Evolutionary conservation across 2,888 invertebrate species (phyloP), one percentile per base, ranked within the genome.

Genomic region (Chaetogeoica ovagalla): DNA sequence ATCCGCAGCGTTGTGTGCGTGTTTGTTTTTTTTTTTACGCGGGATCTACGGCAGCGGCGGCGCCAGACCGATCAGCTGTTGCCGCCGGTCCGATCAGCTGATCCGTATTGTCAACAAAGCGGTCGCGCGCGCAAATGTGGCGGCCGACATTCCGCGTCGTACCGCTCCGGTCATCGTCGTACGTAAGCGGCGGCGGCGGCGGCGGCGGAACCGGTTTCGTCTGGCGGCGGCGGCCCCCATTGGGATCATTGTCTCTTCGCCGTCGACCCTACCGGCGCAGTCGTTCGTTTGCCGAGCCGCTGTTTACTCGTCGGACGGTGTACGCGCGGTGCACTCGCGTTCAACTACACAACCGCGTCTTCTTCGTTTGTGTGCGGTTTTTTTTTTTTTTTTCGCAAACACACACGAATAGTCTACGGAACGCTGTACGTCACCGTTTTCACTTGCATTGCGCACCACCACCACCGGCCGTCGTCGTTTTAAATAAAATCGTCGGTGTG

Each of bases 61-160:
- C 71, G 79, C 79, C 57, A 77, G 77, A 65, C 52, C 55, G 39
- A 48, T 76, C 70, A 70, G 76, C 62, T 70, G 73, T 81, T 75
- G 30, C 30, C 30, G 69, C 55, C 81, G 39, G 70, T n/a, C 17
- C n/a, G 69, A 69, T 70, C 70, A 70, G 76, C 62, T 70, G 69
- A 55, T 75, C 62, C 62, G 55, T 81, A 75, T 74, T 72, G 74
- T 75, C 75, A 74, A 75, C 73, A 69, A 70, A 76, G 76, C 81
- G 62, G 48, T 48, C 81, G 81, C 76, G 81, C 81, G 79, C 79
- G 79, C 79, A 71, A 79, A 79, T 23, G n/a, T 23, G 63, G 57
- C 63, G 19, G 70, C 48, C 30, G 3, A 13, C 79, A 79, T 79
- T 79, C 79, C 79, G 55, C 57, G 19, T 30, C 62, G 37, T 69